Percentiles rank a stretch among this genome's conserved stretches.
Evolutionary conservation across 2,113 vertebrate genomes (phyloP).

Genomic region (Buteo buteo): DNA sequence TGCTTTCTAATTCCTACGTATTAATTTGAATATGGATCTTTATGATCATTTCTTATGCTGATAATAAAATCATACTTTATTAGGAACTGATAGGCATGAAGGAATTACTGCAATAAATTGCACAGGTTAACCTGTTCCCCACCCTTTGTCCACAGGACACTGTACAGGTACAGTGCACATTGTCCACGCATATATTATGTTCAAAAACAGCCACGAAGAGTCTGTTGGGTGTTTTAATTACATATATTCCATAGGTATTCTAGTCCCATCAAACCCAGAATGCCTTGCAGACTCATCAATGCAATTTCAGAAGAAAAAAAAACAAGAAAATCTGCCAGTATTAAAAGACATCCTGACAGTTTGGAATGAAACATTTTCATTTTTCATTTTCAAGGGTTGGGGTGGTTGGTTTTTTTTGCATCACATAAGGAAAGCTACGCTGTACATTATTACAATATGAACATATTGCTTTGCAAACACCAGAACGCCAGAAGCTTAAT

Average conservation of each 20-base stretch:
- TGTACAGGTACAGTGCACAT: rapidly evolving
- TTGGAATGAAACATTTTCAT: background rate
- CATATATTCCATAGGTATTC: too few relatives aligned
- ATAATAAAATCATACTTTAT: background rate
- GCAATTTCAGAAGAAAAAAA: background rate
- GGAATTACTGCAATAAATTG: too few relatives aligned
- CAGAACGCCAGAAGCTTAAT: background rate
- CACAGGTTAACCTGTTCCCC: background rate
- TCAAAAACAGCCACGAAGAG: background rate
- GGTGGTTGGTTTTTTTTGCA: background rate
- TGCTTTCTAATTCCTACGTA: too few relatives aligned
- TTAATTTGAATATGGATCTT: background rate
- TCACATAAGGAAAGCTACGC: rapidly evolving
- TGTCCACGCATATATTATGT: rapidly evolving
- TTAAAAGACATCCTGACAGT: background rate
- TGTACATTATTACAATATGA: rapidly evolving
- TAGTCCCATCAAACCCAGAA: background rate
- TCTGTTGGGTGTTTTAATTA: too few relatives aligned
- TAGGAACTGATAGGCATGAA: rapidly evolving
- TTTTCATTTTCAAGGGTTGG: background rate
- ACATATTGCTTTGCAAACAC: background rate
- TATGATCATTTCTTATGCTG: background rate
- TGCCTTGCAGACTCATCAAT: background rate
- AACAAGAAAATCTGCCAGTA: too few relatives aligned
- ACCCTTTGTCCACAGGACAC: too few relatives aligned